Conservation (phyloP, 2,113 vertebrate genomes). For the Ictalurus punctatus region DNA sequence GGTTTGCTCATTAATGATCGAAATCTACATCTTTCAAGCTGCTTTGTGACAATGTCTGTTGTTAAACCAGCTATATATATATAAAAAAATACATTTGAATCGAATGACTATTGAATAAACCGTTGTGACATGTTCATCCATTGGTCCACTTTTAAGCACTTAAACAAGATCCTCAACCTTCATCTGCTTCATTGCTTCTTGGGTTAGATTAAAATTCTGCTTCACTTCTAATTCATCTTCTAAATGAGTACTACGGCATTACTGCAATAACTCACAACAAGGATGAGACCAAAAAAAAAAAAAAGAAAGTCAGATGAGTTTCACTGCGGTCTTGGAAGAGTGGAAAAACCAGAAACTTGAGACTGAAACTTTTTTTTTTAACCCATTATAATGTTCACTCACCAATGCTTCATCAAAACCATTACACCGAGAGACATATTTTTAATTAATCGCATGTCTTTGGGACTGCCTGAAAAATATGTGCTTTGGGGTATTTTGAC, state of each 20-base stretch:
- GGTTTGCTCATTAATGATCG: not conserved
- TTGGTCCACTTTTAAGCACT: not conserved
- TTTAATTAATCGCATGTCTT: constrained; percentile 7
- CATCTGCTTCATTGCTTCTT: no score
- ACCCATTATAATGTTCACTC: not conserved
- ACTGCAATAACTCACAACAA: not conserved
- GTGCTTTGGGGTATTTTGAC: not conserved
- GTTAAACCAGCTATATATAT: not conserved
- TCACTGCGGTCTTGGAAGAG: not conserved
- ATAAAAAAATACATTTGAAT: no score
- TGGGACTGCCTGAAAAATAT: not conserved
- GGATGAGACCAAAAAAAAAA: not conserved
- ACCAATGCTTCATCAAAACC: not conserved
- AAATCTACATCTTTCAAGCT: not conserved
- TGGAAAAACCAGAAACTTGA: not conserved
- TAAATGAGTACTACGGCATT: not conserved
- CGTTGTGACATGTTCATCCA: not conserved
- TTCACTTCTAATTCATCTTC: not conserved
- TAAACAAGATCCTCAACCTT: not conserved
- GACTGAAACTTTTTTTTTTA: not conserved
- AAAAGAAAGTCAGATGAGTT: not conserved
- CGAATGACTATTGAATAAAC: not conserved
- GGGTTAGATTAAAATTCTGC: not conserved
- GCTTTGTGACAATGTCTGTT: not conserved
- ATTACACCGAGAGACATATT: not conserved